These are phyloP conservation scores for Halisarca cf. caerulea DNA, from an alignment of 37 sponge, comb jelly and placozoan species.

Conservation along the genomic window DNA sequence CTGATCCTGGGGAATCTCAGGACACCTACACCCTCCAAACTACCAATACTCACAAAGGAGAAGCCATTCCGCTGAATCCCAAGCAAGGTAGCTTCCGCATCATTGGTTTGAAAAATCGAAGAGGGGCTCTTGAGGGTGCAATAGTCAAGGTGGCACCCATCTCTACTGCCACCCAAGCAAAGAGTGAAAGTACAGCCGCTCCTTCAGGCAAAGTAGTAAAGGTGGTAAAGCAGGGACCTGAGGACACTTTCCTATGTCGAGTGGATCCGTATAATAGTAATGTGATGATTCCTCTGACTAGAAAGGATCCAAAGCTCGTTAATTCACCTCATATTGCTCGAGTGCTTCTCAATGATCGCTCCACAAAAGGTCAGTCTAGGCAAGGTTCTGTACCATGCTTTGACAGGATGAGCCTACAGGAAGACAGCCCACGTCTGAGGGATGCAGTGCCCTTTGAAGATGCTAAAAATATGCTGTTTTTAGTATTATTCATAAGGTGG, in stretches of 20 bases:
- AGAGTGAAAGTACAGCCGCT: not conserved
- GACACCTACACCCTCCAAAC: not conserved
- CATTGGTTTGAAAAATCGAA: constrained; percentile 45
- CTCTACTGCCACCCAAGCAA: not conserved
- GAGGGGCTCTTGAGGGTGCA: constrained; percentile 67
- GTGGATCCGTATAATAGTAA: constrained; percentile 37
- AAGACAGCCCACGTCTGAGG: constrained; percentile 43
- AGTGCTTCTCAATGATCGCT: not conserved
- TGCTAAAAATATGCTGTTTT: constrained; percentile 56
- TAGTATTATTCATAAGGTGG: constrained; percentile 54
- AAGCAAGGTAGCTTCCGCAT: constrained; percentile 23
- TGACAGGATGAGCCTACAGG: constrained; percentile 1
- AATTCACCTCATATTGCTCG: constrained; percentile 65
- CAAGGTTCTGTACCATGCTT: constrained; percentile 48
- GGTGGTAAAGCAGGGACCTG: constrained; percentile 17
- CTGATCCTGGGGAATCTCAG: too few species aligned
- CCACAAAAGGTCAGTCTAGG: not conserved
- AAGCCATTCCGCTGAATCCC: constrained; percentile 61
- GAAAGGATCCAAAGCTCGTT: constrained; percentile 42
- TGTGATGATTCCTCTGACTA: constrained; percentile 58
- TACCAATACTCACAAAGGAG: constrained; percentile 9
- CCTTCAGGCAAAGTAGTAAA: constrained; percentile 42
- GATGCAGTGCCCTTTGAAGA: constrained; percentile 49
- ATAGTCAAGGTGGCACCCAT: constrained; percentile 43
- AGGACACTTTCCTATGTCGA: constrained; percentile 47